phyloP scores from a whole-genome alignment of 2,113 vertebrate genomes.

The Spermophilus dauricus region DNA sequence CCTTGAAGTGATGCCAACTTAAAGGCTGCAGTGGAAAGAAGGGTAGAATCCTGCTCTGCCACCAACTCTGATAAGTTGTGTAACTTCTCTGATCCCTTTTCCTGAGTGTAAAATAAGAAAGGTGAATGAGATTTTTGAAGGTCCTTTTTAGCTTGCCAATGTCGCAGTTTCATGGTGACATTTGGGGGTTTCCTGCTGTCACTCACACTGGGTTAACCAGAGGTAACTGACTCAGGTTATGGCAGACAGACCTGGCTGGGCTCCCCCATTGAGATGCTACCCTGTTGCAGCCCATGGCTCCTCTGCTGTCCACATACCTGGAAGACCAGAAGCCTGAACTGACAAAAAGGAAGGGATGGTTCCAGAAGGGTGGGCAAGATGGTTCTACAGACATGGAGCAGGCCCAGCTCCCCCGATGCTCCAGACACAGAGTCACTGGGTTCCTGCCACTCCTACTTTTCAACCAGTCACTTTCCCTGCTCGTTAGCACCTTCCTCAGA shows the following conservation, averaged over 20 bases:
- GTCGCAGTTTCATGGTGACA: background rate
- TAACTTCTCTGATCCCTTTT: background rate
- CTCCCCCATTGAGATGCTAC: background rate
- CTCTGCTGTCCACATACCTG: too few relatives aligned
- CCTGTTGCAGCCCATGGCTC: background rate
- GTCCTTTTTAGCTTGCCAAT: background rate
- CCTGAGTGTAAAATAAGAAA: background rate
- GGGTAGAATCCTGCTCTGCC: background rate
- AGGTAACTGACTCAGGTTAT: background rate
- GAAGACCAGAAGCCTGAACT: background rate
- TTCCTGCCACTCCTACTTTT: background rate
- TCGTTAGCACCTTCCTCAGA: background rate
- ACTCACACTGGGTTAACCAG: background rate
- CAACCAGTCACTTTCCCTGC: background rate
- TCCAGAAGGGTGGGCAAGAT: rapidly evolving
- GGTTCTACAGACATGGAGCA: background rate
- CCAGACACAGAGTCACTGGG: background rate
- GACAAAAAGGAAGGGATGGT: background rate
- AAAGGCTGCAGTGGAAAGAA: background rate
- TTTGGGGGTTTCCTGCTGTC: background rate
- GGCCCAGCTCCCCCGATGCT: background rate
- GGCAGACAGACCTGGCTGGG: background rate
- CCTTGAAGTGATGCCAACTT: background rate
- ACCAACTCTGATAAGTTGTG: background rate
- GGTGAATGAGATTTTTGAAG: background rate